Evolutionary conservation across 2,113 vertebrate genomes (phyloP).

Genomic region (Phylloscopus whistleri): DNA sequence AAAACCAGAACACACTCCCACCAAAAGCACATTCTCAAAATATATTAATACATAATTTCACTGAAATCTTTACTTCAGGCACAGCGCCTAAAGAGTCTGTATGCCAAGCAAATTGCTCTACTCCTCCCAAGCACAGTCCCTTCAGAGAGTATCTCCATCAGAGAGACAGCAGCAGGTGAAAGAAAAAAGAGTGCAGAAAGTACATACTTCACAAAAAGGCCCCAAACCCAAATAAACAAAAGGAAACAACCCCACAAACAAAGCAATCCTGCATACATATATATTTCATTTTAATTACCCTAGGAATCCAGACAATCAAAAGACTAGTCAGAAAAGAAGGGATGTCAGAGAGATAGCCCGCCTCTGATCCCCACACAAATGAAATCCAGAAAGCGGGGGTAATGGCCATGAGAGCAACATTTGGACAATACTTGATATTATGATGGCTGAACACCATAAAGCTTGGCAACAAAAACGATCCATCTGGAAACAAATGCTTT

Average conservation of each 20-base stretch:
- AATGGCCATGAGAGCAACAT: not conserved
- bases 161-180: not conserved
- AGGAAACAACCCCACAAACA: not conserved
- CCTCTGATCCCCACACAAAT: not conserved
- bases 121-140: not conserved
- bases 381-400: not conserved
- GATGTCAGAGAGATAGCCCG: not conserved
- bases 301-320: not conserved
- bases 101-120: not conserved
- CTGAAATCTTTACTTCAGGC: not conserved
- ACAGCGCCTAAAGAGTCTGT: not conserved
- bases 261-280: not conserved
- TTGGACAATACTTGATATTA: not conserved
- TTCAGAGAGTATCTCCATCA: not conserved
- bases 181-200: not conserved
- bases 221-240: not conserved
- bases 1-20: not conserved
- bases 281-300: not conserved
- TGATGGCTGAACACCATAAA: not conserved
- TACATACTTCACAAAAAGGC: not conserved
- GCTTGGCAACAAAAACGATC: not conserved
- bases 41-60: not conserved
- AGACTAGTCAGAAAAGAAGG: not conserved
- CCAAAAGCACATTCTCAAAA: not conserved
- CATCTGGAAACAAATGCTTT: constrained; percentile 28